Base-by-base conservation (phyloP, 1,140 invertebrate genomes). In the Trinorchestia longiramus region DNA sequence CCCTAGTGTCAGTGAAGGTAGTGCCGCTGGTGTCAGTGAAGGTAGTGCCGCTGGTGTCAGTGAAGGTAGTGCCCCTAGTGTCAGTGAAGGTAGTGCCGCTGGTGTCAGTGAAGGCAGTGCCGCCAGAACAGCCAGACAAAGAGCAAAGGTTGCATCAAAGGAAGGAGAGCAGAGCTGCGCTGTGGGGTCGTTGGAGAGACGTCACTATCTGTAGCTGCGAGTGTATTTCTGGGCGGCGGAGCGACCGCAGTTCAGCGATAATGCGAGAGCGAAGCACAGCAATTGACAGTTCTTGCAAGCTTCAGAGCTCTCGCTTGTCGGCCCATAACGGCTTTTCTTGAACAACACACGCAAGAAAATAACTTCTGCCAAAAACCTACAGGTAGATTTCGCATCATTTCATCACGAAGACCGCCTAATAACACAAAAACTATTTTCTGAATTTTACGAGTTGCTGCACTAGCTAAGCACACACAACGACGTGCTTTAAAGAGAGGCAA, bases 171-270 rank as follows among this genome's bases (percentile, higher is more conserved):
- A 6, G 62, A 77, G 62, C 62, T 23, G 62, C 62, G 28, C 1
- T 36, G 62, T 23, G 62, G 62, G 15, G 11, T 77, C 62, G 47
- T 53, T 53, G 47, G 47, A 77, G 62, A 77, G 62, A 77, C 62
- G 62, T 77, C 62, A 11, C 62, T 36, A 36, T 36, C 15, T 77
- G 62, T 36, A 77, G 15, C 28, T 36, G 62, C 62, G 62, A 77
- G 88, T 90, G n/a, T 90, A 90, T 90, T 90, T 90, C 88, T 90
- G 43, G 88, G 15, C 88, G 43, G n/a, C 41, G 41, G n/a, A 90
- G 88, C 36, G 41, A 41, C 43, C 88, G n/a, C 88, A 11, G 11
- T 43, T 90, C 88, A 3, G 88, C 28, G 88, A 90, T 90, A 90
- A 90, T 28, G 88, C 88, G 88, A 90, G 36, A 90, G 88, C 88